These are phyloP conservation scores for Lepus townsendii DNA, from an alignment of 2,797 vertebrate species.

Conservation along the genomic window DNA sequence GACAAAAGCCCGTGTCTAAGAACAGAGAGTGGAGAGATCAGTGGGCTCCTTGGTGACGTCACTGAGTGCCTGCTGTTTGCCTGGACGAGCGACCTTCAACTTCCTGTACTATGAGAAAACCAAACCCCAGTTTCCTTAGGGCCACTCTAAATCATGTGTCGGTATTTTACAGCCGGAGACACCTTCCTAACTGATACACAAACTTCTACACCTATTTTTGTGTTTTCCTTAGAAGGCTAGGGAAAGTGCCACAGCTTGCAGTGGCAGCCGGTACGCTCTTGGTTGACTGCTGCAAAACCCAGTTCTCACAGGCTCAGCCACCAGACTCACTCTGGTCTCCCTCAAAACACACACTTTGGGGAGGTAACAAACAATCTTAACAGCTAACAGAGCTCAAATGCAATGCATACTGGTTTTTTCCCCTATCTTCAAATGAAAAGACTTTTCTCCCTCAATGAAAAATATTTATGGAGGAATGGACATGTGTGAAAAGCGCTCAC, in stretches of 20 bases:
- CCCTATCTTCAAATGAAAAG: slow-evolving; percentile 5
- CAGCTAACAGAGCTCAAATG: not conserved
- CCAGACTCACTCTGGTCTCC: slow-evolving; percentile 72
- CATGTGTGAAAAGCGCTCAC: not conserved
- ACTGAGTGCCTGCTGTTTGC: not conserved
- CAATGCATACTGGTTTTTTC: not conserved
- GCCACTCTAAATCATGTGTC: not conserved
- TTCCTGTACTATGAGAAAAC: slow-evolving; percentile 37
- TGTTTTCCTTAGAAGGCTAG: slow-evolving; percentile 56
- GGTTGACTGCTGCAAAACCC: slow-evolving; percentile 83
- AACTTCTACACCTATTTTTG: not conserved
- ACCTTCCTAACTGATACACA: not conserved
- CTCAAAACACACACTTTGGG: not conserved
- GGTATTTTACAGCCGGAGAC: not conserved
- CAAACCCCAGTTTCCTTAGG: not conserved
- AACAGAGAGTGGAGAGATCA: not conserved
- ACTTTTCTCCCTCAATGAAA: not conserved
- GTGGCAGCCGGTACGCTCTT: too few relatives aligned
- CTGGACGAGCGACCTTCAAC: not conserved
- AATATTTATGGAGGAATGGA: not conserved
- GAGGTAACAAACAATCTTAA: slow-evolving; percentile 31
- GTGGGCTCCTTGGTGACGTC: not conserved
- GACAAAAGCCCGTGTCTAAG: not conserved
- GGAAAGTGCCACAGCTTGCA: not conserved
- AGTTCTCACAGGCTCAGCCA: slow-evolving; percentile 76